These are phyloP conservation scores for Papilio dardanus DNA, from an alignment of 1,140 invertebrate genomes.

Conservation along the genomic window DNA sequence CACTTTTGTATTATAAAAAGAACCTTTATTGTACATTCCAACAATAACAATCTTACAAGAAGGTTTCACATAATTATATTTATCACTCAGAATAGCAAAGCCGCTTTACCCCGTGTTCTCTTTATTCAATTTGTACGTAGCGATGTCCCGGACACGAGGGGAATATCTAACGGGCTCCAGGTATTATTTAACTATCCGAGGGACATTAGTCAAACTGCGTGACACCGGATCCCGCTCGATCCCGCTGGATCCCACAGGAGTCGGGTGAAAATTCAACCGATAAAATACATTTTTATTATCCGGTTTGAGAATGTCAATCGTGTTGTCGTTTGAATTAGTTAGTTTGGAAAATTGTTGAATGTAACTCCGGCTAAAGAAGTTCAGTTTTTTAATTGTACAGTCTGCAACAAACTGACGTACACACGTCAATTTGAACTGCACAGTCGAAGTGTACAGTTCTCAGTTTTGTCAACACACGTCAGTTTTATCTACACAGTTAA, in stretches of 20 bases:
- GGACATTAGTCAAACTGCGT: neutral
- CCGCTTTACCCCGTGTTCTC: slow-evolving; percentile 1
- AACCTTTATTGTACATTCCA: too few species aligned
- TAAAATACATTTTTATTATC: neutral
- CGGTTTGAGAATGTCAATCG: too few species aligned
- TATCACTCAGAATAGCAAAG: neutral
- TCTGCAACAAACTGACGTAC: too few species aligned
- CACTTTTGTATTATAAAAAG: too few species aligned
- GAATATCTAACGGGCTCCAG: neutral
- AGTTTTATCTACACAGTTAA: too few species aligned
- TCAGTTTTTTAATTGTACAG: too few species aligned
- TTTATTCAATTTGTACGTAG: slow-evolving; percentile 28
- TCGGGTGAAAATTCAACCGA: neutral
- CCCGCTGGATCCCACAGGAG: neutral
- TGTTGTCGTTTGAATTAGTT: too few species aligned
- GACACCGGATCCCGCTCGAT: neutral
- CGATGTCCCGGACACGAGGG: neutral
- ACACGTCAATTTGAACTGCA: too few species aligned
- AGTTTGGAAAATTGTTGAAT: too few species aligned
- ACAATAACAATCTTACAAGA: neutral
- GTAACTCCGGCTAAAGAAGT: too few species aligned
- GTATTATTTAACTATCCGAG: neutral
- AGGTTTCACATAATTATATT: neutral
- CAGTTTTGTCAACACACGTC: too few species aligned
- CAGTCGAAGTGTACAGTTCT: too few species aligned